Percentiles rank a stretch among this genome's conserved stretches.
Evolutionary conservation across 1,140 invertebrate genomes (phyloP).

Genomic region (Camponotus pennsylvanicus): DNA sequence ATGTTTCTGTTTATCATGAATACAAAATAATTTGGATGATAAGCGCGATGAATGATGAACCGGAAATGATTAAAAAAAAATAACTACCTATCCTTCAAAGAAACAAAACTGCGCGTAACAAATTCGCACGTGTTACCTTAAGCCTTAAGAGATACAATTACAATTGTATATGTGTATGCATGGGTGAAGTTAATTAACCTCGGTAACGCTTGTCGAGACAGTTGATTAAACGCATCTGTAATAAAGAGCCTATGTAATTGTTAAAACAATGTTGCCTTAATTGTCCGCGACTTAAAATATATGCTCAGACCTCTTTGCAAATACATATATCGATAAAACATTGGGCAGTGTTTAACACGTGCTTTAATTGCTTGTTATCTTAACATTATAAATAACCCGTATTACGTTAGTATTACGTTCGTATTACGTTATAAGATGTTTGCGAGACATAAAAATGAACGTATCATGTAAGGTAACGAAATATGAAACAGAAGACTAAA

Average conservation of each 20-base stretch:
- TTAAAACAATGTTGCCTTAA: constrained; percentile 46
- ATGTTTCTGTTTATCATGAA: not conserved
- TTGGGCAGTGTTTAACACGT: not conserved
- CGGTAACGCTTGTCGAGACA: constrained; percentile 29
- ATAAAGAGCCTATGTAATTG: constrained; percentile 40
- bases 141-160: constrained; percentile 43
- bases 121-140: constrained; percentile 8
- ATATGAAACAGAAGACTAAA: constrained; percentile 3
- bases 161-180: not conserved
- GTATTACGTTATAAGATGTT: constrained; percentile 35
- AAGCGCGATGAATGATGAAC: not conserved
- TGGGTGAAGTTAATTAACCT: constrained; percentile 52
- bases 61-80: not conserved
- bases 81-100: not conserved
- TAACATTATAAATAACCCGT: not conserved
- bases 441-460: constrained; percentile 27
- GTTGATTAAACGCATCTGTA: constrained; percentile 54
- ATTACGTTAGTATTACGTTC: constrained; percentile 20
- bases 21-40: not conserved
- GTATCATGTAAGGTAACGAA: not conserved
- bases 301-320: constrained; percentile 17
- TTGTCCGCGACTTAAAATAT: constrained; percentile 40
- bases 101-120: not conserved
- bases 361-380: constrained; percentile 6
- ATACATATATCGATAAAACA: constrained; percentile 27